Percentiles rank a stretch among this genome's conserved stretches.
These are phyloP conservation scores for Diplolepis rosae DNA, from an alignment of 2,888 invertebrate species.

Conservation along the genomic window DNA sequence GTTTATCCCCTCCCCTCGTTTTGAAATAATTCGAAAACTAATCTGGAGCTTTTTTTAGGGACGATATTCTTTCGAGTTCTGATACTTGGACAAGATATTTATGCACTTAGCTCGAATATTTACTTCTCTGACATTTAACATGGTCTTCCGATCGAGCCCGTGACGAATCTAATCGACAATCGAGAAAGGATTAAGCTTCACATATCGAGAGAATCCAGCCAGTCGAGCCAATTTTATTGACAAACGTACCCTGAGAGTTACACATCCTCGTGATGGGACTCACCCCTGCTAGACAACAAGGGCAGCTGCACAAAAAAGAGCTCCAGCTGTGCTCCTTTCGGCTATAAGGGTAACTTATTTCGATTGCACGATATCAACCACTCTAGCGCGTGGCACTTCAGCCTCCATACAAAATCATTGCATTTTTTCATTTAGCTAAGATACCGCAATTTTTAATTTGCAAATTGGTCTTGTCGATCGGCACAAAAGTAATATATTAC, in stretches of 20 bases:
- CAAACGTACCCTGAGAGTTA: conserved; percentile 39
- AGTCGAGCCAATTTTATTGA: conserved; percentile 49
- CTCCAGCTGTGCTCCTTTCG: conserved; percentile 59
- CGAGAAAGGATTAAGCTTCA: conserved; percentile 66
- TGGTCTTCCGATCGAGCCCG: conserved; percentile 46
- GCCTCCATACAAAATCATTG: conserved; percentile 13
- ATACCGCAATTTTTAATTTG: background rate
- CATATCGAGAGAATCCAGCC: conserved; percentile 48
- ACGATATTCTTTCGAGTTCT: background rate
- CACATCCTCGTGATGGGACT: conserved; percentile 43
- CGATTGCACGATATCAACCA: conserved; percentile 38
- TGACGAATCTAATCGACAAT: conserved; percentile 65
- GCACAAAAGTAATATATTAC: too few relatives aligned
- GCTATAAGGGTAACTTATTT: conserved; percentile 52
- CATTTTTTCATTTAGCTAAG: background rate
- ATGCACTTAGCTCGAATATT: conserved; percentile 55
- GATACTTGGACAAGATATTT: conserved; percentile 60
- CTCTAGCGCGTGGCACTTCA: conserved; percentile 26
- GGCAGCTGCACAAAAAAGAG: conserved; percentile 64
- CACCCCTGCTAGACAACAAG: conserved; percentile 48
- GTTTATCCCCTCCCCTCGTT: background rate
- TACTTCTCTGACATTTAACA: conserved; percentile 32
- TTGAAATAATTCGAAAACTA: background rate
- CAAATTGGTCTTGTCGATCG: background rate
- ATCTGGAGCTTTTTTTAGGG: background rate